phyloP scores from a whole-genome alignment of 1,140 invertebrate species.

The Heterodera schachtii region DNA sequence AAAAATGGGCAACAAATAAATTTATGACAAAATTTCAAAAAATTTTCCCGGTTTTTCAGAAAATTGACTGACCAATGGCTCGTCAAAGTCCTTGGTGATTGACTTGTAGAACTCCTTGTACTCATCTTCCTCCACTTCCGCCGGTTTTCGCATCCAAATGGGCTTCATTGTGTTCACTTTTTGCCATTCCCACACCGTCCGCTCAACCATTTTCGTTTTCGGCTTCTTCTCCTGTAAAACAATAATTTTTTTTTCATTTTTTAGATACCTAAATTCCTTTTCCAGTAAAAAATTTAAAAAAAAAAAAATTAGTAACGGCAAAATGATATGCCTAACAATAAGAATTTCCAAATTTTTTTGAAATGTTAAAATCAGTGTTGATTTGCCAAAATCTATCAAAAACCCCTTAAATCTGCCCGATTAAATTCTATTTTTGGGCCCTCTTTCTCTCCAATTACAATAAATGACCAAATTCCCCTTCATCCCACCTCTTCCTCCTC shows the following conservation, averaged over 20 bases:
- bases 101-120: slow-evolving; percentile 92
- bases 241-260: too few species aligned
- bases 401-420: too few species aligned
- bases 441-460: too few species aligned
- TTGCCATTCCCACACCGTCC: slow-evolving; percentile 98
- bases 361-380: too few species aligned
- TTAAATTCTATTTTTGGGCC: slow-evolving; percentile 68
- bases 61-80: slow-evolving; percentile 73
- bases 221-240: slow-evolving; percentile 72
- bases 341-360: too few species aligned
- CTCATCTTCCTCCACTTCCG: slow-evolving; percentile 82
- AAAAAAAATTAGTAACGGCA: too few species aligned
- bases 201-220: slow-evolving; percentile 87
- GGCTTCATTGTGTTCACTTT: slow-evolving; percentile 90
- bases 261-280: too few species aligned
- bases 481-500: slow-evolving; percentile 68
- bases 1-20: slow-evolving; percentile 8
- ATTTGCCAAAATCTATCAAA: too few species aligned
- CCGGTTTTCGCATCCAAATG: slow-evolving; percentile 90
- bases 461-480: too few species aligned
- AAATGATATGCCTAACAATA: too few species aligned
- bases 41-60: background rate
- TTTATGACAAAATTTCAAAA: background rate
- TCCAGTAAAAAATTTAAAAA: too few species aligned
- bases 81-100: slow-evolving; percentile 84